Evolutionary conservation across 2,797 vertebrate genomes (phyloP).

Genomic region (Xiphorhynchus erythropygius): DNA sequence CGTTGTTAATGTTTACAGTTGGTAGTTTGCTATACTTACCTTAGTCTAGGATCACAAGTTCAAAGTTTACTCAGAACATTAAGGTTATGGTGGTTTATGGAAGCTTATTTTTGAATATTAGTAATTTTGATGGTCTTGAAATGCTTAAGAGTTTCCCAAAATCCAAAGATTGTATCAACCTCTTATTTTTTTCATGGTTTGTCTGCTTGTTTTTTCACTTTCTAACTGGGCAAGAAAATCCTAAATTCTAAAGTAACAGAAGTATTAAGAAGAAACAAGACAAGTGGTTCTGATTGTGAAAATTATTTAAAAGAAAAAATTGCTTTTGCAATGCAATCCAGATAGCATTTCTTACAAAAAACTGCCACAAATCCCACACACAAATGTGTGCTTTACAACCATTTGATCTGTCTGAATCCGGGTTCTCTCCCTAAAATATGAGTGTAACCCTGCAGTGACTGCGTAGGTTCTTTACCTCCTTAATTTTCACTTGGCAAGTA

Average conservation of each 20-base stretch:
- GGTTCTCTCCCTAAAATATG: slow-evolving; percentile 28
- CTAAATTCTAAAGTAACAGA: not conserved
- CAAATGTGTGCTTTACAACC: not conserved
- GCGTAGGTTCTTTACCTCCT: slow-evolving; percentile 42
- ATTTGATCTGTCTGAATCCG: not conserved
- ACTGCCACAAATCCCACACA: not conserved
- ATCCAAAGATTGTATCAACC: not conserved
- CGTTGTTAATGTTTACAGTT: not conserved
- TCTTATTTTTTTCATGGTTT: not conserved
- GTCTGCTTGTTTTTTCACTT: not conserved
- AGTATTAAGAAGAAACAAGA: not conserved
- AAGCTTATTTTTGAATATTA: not conserved
- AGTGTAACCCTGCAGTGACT: slow-evolving; percentile 22
- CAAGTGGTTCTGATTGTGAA: not conserved
- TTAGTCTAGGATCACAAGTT: not conserved
- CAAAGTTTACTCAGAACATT: not conserved
- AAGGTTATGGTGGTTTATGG: not conserved
- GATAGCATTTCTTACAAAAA: not conserved
- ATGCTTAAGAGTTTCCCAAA: not conserved
- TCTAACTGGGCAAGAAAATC: not conserved
- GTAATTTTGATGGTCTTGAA: not conserved
- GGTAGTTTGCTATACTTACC: not conserved
- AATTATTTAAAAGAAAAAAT: not conserved
- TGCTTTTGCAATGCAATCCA: not conserved
- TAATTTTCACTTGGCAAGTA: slow-evolving; percentile 62